These are phyloP conservation scores for Sericinus montela DNA, from an alignment of 2,888 invertebrate genomes.

Conservation along the genomic window DNA sequence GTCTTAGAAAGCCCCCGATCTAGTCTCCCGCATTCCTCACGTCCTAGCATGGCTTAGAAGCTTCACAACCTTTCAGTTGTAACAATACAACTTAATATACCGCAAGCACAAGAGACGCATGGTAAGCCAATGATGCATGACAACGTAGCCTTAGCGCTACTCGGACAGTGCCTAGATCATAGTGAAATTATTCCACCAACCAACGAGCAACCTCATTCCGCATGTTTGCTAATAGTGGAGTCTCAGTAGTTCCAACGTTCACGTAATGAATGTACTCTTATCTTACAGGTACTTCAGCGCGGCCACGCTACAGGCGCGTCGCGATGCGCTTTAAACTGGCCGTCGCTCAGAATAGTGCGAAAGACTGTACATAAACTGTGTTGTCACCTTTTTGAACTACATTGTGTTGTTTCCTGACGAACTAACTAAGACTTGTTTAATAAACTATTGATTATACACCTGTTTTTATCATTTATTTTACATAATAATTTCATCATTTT, in stretches of 20 bases:
- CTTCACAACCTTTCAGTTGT: neutral
- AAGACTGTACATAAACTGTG: constrained; percentile 40
- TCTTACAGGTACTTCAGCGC: constrained; percentile 31
- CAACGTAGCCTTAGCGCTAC: constrained; percentile 8
- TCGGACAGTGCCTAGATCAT: neutral
- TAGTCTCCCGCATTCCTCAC: constrained; percentile 2
- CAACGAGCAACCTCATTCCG: constrained; percentile 13
- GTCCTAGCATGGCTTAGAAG: constrained; percentile 5
- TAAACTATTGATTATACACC: constrained; percentile 37
- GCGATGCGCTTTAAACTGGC: constrained; percentile 23
- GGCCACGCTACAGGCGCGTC: constrained; percentile 25
- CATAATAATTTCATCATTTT: too few species aligned
- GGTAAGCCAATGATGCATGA: constrained; percentile 20
- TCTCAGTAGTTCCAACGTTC: neutral
- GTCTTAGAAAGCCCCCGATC: constrained; percentile 17
- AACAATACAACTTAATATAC: neutral
- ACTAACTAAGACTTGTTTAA: constrained; percentile 43
- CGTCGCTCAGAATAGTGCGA: neutral
- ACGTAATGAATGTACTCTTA: neutral
- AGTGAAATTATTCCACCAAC: neutral
- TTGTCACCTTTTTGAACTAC: constrained; percentile 40
- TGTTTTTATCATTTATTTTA: too few species aligned
- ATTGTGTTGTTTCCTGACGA: constrained; percentile 39
- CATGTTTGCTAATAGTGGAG: constrained; percentile 17
- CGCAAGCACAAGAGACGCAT: neutral